Conservation (phyloP, 2,797 vertebrate genomes). For the Danio kyathit region DNA sequence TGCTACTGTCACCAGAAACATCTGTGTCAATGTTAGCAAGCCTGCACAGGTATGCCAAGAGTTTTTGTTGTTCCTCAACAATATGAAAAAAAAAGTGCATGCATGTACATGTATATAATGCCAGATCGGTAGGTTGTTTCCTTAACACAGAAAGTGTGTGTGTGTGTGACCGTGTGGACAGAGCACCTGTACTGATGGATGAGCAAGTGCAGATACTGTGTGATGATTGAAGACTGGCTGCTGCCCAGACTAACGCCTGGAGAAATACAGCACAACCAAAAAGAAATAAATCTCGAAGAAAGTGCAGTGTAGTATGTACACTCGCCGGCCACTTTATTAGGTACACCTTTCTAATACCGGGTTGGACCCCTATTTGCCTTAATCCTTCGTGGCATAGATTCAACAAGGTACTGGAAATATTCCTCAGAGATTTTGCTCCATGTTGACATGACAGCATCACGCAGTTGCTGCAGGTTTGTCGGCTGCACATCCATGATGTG, state of each 20-base stretch:
- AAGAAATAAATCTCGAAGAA: neutral
- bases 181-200: slow-evolving; percentile 49
- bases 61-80: neutral
- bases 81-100: slow-evolving; percentile 8
- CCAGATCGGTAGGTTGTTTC: neutral
- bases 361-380: too few species aligned
- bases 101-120: slow-evolving; percentile 29
- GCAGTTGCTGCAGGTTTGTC: too few species aligned
- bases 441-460: too few species aligned
- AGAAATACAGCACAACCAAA: neutral
- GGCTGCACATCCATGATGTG: too few species aligned
- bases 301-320: neutral
- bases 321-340: too few species aligned
- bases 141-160: slow-evolving; percentile 5
- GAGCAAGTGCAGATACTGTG: slow-evolving; percentile 21
- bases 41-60: slow-evolving; percentile 20
- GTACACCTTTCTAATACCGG: too few species aligned
- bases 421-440: too few species aligned
- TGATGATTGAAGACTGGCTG: slow-evolving; percentile 39
- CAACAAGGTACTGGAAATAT: too few species aligned
- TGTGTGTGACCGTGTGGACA: slow-evolving; percentile 11
- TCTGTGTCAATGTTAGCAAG: slow-evolving; percentile 35
- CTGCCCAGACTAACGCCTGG: slow-evolving; percentile 23
- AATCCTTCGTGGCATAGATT: too few species aligned
- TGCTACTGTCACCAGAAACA: neutral